These are phyloP conservation scores for Poeciliopsis prolifica DNA, from an alignment of 2,113 vertebrate genomes.

Conservation along the genomic window DNA sequence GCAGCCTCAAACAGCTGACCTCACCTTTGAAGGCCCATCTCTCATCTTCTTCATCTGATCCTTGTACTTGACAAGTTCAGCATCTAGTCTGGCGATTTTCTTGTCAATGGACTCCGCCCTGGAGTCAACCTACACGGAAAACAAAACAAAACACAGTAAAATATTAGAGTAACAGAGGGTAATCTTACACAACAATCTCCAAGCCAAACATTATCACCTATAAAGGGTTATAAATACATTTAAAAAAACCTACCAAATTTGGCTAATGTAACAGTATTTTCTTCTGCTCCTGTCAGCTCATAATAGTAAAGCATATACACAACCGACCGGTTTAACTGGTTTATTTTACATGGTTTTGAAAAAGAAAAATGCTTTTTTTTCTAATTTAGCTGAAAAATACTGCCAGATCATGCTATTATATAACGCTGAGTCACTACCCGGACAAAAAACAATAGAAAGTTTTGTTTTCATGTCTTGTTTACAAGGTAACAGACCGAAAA, in stretches of 20 bases:
- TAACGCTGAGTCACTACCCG: slow-evolving; percentile 23
- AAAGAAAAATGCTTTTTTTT: slow-evolving; percentile 1
- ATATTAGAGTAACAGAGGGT: not conserved
- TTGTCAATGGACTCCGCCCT: slow-evolving; percentile 95
- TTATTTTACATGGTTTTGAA: not conserved
- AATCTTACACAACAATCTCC: not conserved
- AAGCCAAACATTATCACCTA: not conserved
- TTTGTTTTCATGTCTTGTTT: not conserved
- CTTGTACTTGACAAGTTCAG: slow-evolving; percentile 94
- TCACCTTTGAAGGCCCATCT: slow-evolving; percentile 96
- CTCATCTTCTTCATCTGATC: slow-evolving; percentile 99
- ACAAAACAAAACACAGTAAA: not conserved
- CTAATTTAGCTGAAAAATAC: not conserved
- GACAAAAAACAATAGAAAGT: not conserved
- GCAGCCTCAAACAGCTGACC: not conserved
- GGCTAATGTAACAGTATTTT: not conserved
- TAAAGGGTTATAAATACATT: not conserved
- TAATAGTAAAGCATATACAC: slow-evolving; percentile 8
- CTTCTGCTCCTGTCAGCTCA: not conserved
- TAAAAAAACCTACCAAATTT: not conserved
- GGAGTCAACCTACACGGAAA: slow-evolving; percentile 86
- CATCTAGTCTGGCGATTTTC: slow-evolving; percentile 93
- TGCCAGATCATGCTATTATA: not conserved
- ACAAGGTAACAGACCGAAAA: not conserved
- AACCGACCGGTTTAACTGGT: slow-evolving; percentile 38